Evolutionary conservation across 53 echinoderm and acorn worm species (phyloP).

Genomic region (Arbacia lixula): DNA sequence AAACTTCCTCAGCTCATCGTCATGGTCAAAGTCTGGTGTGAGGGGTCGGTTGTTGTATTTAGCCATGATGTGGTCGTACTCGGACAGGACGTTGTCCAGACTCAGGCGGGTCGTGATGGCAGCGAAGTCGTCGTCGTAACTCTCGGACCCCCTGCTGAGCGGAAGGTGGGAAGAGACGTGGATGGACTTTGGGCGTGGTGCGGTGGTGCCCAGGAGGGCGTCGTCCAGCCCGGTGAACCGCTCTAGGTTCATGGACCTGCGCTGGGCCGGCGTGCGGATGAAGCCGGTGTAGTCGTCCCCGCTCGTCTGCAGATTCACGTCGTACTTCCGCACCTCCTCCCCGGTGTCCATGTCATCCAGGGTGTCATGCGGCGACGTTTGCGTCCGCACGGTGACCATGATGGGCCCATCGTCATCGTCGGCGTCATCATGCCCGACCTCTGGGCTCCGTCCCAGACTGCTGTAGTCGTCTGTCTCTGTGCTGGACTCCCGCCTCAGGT

Average conservation of each 20-base stretch:
- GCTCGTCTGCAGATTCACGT: slow-evolving; percentile 35
- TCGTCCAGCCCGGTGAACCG: slow-evolving; percentile 59
- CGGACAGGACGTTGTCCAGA: slow-evolving; percentile 85
- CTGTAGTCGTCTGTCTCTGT: slow-evolving; percentile 53
- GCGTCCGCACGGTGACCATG: slow-evolving; percentile 50
- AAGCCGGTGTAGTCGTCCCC: slow-evolving; percentile 39
- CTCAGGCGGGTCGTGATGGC: slow-evolving; percentile 64
- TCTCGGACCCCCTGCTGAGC: slow-evolving; percentile 69
- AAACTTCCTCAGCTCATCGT: slow-evolving; percentile 57
- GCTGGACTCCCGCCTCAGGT: slow-evolving; percentile 65
- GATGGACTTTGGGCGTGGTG: slow-evolving; percentile 71
- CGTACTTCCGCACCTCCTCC: slow-evolving; percentile 28
- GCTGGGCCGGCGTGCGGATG: slow-evolving; percentile 57
- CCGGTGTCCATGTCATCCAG: slow-evolving; percentile 33
- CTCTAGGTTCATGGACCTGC: slow-evolving; percentile 42
- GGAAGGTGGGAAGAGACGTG: slow-evolving; percentile 56
- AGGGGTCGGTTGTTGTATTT: slow-evolving; percentile 83
- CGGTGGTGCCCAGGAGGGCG: slow-evolving; percentile 64
- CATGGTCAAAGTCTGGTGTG: slow-evolving; percentile 86
- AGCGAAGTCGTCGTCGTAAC: slow-evolving; percentile 71
- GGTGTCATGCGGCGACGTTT: slow-evolving; percentile 49
- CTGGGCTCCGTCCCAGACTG: slow-evolving; percentile 34
- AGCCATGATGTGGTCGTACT: slow-evolving; percentile 89
- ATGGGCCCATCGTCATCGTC: not conserved
- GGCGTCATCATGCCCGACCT: slow-evolving; percentile 33